A percentile compares a stretch with the other conserved stretches of the same genome.
phyloP scores from a whole-genome alignment of 1,140 invertebrate genomes.

The Trissolcus basalis region DNA sequence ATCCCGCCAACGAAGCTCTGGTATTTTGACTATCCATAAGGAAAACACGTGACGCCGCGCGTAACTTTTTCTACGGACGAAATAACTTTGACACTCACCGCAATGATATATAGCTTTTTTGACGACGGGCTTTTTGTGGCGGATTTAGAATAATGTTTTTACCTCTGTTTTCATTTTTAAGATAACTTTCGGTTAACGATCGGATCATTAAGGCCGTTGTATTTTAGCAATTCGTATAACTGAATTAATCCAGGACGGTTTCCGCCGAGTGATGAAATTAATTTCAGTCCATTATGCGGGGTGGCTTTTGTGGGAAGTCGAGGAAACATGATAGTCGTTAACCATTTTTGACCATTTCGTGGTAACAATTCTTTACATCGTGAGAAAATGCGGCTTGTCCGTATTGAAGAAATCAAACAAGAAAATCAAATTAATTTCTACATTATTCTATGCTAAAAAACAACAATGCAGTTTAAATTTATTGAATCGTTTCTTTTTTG shows the following conservation, averaged over 20 bases:
- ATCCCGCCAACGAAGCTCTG: slow-evolving; percentile 30
- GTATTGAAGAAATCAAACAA: too few species aligned
- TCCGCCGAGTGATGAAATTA: slow-evolving; percentile 27
- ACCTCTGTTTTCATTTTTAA: neutral
- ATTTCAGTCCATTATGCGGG: slow-evolving; percentile 28
- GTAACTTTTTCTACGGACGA: slow-evolving; percentile 24
- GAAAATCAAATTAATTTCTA: too few species aligned
- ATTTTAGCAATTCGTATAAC: slow-evolving; percentile 6
- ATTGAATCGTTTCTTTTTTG: too few species aligned
- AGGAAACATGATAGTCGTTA: slow-evolving; percentile 16
- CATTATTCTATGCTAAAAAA: too few species aligned
- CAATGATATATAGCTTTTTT: slow-evolving; percentile 46
- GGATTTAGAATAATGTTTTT: slow-evolving; percentile 27
- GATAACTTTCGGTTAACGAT: neutral
- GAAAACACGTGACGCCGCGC: slow-evolving; percentile 39
- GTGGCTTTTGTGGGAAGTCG: slow-evolving; percentile 13
- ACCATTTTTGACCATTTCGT: slow-evolving; percentile 11
- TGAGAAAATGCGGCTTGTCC: slow-evolving; percentile 5
- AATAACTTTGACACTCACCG: slow-evolving; percentile 46
- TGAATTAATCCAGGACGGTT: slow-evolving; percentile 20
- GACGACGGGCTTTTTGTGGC: slow-evolving; percentile 25
- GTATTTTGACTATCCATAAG: slow-evolving; percentile 52
- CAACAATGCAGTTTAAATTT: too few species aligned
- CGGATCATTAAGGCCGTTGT: slow-evolving; percentile 22
- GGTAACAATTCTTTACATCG: neutral